Conservation (phyloP, 2,113 vertebrate species). For the Toxotes chatareus region DNA sequence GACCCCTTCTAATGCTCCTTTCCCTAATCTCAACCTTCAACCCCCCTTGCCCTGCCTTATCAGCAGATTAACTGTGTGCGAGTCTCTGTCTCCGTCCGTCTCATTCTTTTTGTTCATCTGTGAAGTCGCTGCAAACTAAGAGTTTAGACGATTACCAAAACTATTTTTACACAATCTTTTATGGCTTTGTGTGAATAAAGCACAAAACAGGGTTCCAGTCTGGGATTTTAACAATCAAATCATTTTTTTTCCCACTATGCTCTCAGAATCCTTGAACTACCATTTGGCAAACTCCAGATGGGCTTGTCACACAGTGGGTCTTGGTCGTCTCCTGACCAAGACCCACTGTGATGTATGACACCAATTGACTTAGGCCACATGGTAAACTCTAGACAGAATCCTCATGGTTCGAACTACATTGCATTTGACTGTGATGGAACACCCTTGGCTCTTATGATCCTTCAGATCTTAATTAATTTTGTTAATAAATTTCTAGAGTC, state of each 20-base stretch:
- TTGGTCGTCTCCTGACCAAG: slow-evolving; percentile 16
- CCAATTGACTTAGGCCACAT: not conserved
- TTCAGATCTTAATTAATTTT: not conserved
- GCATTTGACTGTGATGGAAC: not conserved
- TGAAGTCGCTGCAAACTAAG: not conserved
- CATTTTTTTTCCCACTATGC: not conserved
- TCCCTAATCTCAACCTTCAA: slow-evolving; percentile 48
- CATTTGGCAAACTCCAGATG: slow-evolving; percentile 5
- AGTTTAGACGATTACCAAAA: not conserved
- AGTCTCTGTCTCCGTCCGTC: not conserved
- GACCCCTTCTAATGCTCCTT: slow-evolving; percentile 38
- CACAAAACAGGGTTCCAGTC: not conserved
- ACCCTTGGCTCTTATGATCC: not conserved
- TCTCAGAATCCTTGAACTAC: slow-evolving; percentile 12
- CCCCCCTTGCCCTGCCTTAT: slow-evolving; percentile 9
- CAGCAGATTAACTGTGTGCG: slow-evolving; percentile 29
- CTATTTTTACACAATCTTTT: not conserved
- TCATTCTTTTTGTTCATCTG: not conserved
- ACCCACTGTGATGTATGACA: not conserved
- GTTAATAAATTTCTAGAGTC: not conserved
- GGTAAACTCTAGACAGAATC: not conserved
- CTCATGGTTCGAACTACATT: not conserved
- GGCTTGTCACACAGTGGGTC: not conserved
- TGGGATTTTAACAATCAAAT: slow-evolving; percentile 3
- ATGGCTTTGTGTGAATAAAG: not conserved